Percentiles rank a stretch among this genome's conserved stretches.
Conservation (phyloP, 23 tunicate species). For the Styela clava region DNA sequence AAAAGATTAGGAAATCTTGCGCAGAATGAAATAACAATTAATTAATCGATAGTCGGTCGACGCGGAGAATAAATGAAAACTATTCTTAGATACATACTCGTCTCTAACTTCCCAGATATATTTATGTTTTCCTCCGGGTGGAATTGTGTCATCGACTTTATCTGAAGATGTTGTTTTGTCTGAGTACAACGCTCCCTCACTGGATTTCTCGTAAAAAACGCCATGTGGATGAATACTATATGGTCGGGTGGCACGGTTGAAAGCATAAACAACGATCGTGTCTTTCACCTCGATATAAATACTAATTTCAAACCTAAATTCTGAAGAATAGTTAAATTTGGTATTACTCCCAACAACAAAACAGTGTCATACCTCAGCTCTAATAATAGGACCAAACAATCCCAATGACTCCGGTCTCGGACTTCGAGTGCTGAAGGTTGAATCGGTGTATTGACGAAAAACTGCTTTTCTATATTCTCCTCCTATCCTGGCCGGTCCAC, state of each 20-base stretch:
- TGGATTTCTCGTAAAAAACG: slow-evolving; percentile 53
- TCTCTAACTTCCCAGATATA: slow-evolving; percentile 61
- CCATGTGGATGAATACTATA: slow-evolving; percentile 70
- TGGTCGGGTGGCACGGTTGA: slow-evolving; percentile 43
- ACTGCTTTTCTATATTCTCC: slow-evolving; percentile 67
- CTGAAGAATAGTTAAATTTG: too few relatives aligned
- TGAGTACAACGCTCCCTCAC: slow-evolving; percentile 63
- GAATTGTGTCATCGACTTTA: slow-evolving; percentile 32
- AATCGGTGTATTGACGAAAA: slow-evolving; percentile 48
- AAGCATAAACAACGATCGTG: slow-evolving; percentile 32
- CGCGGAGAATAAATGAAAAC: too few relatives aligned
- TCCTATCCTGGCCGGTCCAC: slow-evolving; percentile 28
- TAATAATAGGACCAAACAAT: slow-evolving; percentile 41
- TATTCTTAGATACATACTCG: slow-evolving; percentile 45
- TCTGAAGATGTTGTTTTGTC: slow-evolving; percentile 35
- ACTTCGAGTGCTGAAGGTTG: slow-evolving; percentile 27
- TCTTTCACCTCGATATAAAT: slow-evolving; percentile 47
- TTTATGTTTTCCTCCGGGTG: slow-evolving; percentile 33
- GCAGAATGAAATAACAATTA: too few relatives aligned
- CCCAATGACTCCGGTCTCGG: slow-evolving; percentile 37
- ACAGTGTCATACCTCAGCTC: slow-evolving; percentile 57
- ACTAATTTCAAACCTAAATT: too few relatives aligned
- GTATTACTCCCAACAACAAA: too few relatives aligned
- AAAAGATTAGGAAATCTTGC: too few relatives aligned
- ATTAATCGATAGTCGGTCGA: too few relatives aligned